Conservation (phyloP, 1,140 invertebrate species). For the Formica selysi region DNA sequence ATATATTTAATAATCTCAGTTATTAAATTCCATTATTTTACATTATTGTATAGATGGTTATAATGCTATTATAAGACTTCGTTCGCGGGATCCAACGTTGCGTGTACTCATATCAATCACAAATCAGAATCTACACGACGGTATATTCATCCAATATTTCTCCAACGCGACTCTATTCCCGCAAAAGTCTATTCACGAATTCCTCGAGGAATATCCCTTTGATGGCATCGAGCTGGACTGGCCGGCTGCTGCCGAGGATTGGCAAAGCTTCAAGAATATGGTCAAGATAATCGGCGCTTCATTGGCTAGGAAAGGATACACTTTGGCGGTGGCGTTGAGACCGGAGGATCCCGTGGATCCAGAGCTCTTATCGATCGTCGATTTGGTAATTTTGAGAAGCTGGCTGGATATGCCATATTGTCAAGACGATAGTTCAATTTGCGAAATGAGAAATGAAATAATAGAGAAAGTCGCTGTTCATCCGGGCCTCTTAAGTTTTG, state of each 20-base stretch:
- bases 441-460: constrained; percentile 70
- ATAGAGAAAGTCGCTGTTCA: constrained; percentile 73
- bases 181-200: constrained; percentile 84
- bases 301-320: constrained; percentile 73
- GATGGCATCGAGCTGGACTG: constrained; percentile 90
- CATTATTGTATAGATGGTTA: constrained; percentile 86
- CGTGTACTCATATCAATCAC: constrained; percentile 84
- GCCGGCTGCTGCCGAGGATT: constrained; percentile 81
- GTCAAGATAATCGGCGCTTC: constrained; percentile 68
- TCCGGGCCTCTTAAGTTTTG: constrained; percentile 77
- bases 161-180: constrained; percentile 42
- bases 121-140: constrained; percentile 51
- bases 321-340: constrained; percentile 75
- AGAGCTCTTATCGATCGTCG: constrained; percentile 72
- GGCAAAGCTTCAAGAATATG: constrained; percentile 64
- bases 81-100: constrained; percentile 87
- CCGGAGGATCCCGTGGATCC: constrained; percentile 77
- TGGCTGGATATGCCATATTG: constrained; percentile 75
- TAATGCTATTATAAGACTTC: constrained; percentile 86
- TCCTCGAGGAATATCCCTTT: constrained; percentile 87
- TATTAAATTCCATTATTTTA: neutral
- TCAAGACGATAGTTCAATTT: neutral
- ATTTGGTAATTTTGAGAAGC: constrained; percentile 82
- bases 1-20: neutral
- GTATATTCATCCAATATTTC: constrained; percentile 65